A percentile compares a stretch with the other conserved stretches of the same genome.
phyloP scores from a whole-genome alignment of 2,113 vertebrate genomes.

The Hippocampus barbouri region DNA sequence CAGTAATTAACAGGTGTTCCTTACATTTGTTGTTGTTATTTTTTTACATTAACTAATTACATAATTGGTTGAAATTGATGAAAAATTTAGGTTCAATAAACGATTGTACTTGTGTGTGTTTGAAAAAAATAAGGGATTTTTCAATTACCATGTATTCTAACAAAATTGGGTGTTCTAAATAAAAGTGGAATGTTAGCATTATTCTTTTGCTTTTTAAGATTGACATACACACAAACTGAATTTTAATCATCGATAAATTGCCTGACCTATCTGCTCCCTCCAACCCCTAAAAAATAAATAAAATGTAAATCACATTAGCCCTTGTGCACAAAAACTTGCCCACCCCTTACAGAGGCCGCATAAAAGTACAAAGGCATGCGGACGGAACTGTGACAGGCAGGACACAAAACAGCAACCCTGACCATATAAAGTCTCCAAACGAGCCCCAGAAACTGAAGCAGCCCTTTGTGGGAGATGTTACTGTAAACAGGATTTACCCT shows the following conservation, averaged over 20 bases:
- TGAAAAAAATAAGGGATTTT: too few species aligned
- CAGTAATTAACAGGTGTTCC: too few species aligned
- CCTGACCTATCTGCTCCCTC: too few species aligned
- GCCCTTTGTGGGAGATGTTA: conserved; percentile 64
- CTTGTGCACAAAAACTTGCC: not conserved
- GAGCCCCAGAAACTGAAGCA: conserved; percentile 23
- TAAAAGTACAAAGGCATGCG: conserved; percentile 14
- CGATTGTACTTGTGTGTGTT: not conserved
- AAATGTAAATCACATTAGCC: not conserved
- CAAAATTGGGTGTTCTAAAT: too few species aligned
- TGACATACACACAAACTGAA: too few species aligned
- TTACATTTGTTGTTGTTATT: too few species aligned
- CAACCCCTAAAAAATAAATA: too few species aligned
- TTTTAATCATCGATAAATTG: too few species aligned
- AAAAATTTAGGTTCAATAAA: not conserved
- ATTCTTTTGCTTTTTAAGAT: too few species aligned
- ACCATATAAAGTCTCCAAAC: conserved; percentile 69
- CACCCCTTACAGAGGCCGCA: not conserved
- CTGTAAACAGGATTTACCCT: conserved; percentile 44
- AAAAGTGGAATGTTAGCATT: too few species aligned
- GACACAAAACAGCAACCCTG: conserved; percentile 21
- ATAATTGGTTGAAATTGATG: not conserved
- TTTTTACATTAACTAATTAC: too few species aligned
- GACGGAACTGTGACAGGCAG: conserved; percentile 9
- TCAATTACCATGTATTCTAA: too few species aligned